phyloP scores from a whole-genome alignment of 35 echinoderm and acorn worm species.

The Ophiothrix spiculata region DNA sequence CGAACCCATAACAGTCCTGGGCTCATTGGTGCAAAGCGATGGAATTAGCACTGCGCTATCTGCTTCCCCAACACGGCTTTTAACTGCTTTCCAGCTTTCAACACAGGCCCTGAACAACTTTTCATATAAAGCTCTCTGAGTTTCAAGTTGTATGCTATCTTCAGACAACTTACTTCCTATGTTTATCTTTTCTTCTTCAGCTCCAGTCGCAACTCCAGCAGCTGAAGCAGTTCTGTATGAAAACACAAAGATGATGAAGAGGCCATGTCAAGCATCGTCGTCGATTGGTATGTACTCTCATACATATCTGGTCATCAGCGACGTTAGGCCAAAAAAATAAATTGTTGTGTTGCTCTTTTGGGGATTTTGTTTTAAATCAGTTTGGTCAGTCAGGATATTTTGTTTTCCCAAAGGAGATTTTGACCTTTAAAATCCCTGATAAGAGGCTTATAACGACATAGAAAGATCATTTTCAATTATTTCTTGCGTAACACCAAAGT shows the following conservation, averaged over 20 bases:
- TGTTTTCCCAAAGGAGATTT: neutral
- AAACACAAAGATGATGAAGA: neutral
- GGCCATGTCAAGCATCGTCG: neutral
- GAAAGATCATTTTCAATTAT: too few species aligned
- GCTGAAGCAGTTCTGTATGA: neutral
- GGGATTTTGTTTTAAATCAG: neutral
- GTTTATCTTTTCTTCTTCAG: neutral
- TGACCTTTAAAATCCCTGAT: neutral
- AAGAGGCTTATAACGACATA: neutral
- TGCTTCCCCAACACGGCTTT: too few species aligned
- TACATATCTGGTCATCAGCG: neutral
- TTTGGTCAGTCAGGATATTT: neutral
- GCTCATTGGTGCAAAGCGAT: too few species aligned
- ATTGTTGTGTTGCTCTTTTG: neutral
- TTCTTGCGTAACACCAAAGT: too few species aligned
- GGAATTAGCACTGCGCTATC: too few species aligned
- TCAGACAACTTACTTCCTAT: neutral
- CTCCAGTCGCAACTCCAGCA: neutral
- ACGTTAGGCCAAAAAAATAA: neutral
- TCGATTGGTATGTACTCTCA: neutral
- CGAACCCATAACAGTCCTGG: too few species aligned
- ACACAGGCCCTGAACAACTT: neutral
- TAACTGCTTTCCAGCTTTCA: too few species aligned
- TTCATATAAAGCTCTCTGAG: neutral
- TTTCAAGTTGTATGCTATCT: neutral